These are phyloP conservation scores for Prionailurus bengalensis DNA, from an alignment of 2,113 vertebrate genomes.

Conservation along the genomic window DNA sequence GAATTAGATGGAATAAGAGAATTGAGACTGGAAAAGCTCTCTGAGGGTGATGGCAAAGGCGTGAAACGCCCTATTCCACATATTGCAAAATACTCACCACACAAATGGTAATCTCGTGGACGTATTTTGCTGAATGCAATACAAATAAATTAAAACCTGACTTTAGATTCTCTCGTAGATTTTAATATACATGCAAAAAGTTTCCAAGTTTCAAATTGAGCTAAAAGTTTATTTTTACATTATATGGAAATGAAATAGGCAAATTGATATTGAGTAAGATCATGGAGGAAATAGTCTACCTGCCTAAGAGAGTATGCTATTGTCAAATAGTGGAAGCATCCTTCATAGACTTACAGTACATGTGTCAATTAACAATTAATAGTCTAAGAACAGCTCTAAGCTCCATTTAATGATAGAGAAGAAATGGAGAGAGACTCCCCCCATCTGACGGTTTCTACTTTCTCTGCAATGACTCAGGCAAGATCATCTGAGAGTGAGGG, in stretches of 20 bases:
- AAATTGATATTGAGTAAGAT: slow-evolving; percentile 31
- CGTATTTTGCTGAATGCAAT: slow-evolving; percentile 54
- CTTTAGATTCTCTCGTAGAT: slow-evolving; percentile 44
- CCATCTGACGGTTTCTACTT: not conserved
- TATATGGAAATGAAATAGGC: slow-evolving; percentile 17
- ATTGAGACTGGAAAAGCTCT: slow-evolving; percentile 63
- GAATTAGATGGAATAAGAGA: slow-evolving; percentile 81
- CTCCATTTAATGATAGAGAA: not conserved
- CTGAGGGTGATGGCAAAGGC: slow-evolving; percentile 54
- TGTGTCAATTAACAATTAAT: not conserved
- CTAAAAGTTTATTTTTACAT: slow-evolving; percentile 56
- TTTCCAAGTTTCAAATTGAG: slow-evolving; percentile 59
- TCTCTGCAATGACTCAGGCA: not conserved
- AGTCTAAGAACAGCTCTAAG: not conserved
- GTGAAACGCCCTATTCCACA: slow-evolving; percentile 63
- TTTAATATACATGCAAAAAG: slow-evolving; percentile 43
- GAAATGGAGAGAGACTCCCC: not conserved
- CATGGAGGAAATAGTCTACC: not conserved
- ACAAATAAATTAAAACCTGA: slow-evolving; percentile 66
- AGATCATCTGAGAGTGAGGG: not conserved
- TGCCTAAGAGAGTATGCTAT: not conserved
- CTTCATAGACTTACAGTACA: not conserved
- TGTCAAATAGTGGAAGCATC: not conserved
- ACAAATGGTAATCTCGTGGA: slow-evolving; percentile 64
- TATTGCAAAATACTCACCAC: slow-evolving; percentile 58